These are phyloP conservation scores for Rhagoletis pomonella DNA, from an alignment of 1,140 invertebrate genomes.

Conservation along the genomic window DNA sequence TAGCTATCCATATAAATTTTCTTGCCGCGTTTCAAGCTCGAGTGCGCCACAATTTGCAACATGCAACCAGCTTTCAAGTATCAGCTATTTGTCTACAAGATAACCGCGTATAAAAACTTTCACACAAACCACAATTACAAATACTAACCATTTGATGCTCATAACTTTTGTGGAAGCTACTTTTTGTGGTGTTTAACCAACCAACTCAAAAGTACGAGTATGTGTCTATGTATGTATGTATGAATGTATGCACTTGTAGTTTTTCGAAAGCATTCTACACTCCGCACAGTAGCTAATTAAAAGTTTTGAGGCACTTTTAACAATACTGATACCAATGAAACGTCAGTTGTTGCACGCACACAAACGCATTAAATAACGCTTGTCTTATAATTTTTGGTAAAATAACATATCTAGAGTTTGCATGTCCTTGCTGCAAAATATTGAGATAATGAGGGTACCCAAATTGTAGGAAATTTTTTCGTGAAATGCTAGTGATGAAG, in stretches of 20 bases:
- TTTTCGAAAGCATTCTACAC: conserved; percentile 38
- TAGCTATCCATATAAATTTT: neutral
- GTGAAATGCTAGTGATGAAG: too few species aligned
- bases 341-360: neutral
- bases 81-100: conserved; percentile 25
- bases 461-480: too few species aligned
- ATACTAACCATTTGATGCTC: conserved; percentile 29
- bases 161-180: conserved; percentile 31
- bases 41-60: conserved; percentile 8
- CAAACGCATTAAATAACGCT: neutral
- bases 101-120: neutral
- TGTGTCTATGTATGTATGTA: neutral
- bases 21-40: neutral
- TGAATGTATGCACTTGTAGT: neutral
- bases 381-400: neutral
- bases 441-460: too few species aligned
- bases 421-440: neutral
- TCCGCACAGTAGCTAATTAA: conserved; percentile 39
- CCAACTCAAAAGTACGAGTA: too few species aligned
- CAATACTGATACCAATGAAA: conserved; percentile 33
- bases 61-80: conserved; percentile 24
- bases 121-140: conserved; percentile 2
- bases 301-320: conserved; percentile 45
- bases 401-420: neutral
- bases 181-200: conserved; percentile 33